Percentiles rank a stretch among this genome's conserved stretches.
Conservation (phyloP, 2,888 invertebrate genomes). For the Drosophila algonquin region DNA sequence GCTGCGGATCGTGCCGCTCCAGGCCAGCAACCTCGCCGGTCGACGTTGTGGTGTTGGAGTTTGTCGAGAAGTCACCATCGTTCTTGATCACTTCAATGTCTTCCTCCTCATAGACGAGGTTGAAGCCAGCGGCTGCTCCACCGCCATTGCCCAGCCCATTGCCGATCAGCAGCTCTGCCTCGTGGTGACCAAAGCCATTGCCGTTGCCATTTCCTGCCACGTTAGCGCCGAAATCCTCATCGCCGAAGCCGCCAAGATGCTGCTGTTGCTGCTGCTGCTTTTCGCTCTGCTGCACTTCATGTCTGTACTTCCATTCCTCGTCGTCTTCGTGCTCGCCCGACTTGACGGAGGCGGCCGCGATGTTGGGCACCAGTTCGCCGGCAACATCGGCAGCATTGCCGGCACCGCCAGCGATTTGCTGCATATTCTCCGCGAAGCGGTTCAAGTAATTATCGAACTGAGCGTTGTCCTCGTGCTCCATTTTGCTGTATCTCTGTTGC, state of each 20-base stretch:
- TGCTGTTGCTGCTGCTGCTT: conserved; percentile 74
- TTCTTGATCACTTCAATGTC: conserved; percentile 76
- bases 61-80: conserved; percentile 79
- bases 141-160: conserved; percentile 59
- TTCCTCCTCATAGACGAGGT: conserved; percentile 52
- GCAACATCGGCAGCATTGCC: conserved; percentile 53
- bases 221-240: conserved; percentile 15
- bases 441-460: conserved; percentile 76
- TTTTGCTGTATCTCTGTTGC: conserved; percentile 45
- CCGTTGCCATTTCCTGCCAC: conserved; percentile 46
- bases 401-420: conserved; percentile 72
- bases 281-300: conserved; percentile 86
- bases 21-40: conserved; percentile 54
- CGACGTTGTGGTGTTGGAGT: conserved; percentile 73
- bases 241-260: conserved; percentile 40
- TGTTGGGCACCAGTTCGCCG: conserved; percentile 61
- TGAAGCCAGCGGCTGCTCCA: conserved; percentile 33
- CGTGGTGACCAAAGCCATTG: conserved; percentile 43
- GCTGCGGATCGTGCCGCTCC: conserved; percentile 38
- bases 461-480: conserved; percentile 82
- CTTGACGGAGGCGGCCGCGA: conserved; percentile 56
- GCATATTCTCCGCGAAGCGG: conserved; percentile 77
- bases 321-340: conserved; percentile 84
- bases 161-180: conserved; percentile 56
- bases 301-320: conserved; percentile 95